Evolutionary conservation across 2,888 invertebrate genomes (phyloP), one percentile per base, ranked within the genome.

Genomic region (Spisula solida): DNA sequence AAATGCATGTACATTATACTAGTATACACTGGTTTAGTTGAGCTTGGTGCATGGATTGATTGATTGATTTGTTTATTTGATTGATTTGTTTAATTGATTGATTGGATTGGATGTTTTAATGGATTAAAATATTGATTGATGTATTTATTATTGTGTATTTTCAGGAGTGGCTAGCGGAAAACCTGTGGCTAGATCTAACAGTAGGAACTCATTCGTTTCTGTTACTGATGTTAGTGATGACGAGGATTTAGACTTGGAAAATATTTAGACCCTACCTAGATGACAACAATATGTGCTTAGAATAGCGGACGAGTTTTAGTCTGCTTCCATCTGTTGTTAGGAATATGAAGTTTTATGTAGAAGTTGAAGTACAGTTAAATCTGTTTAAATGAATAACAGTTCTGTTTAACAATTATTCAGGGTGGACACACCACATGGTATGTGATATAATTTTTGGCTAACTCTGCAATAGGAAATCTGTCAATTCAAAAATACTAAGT

Each of bases 171-270:
- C 94, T 81, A 94, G 93, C 83, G 92, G 94, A 51, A 93, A 91
- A 0, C 83, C 83, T 12, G 92, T 91, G 81, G 84, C 88, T 25
- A 90, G 94, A 18, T 91, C 94, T 10, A 92, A 92, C 16, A 94
- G 94, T 25, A 86, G 94, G 66, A 94, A 93, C 60, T 95, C 95
- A 4, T 94, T 94, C 87, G 94, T 94, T 78, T 94, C 94, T 83
- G 93, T 95, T 10, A 94, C 95, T 1, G 94, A 94, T 89, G 93
- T 95, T 85, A 95, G 95, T 90, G 94, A 94, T 16, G 95, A 95
- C 83, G 95, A 94, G n/a, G 95, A 95, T 70, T 91, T 94, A 70
- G 94, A 95, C 81, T 87, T 95, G 55, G 94, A 95, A 87, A 94
- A 95, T 88, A 94, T 95, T 48, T 95, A 92, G 89, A 88, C 14